Evolutionary conservation across 2,888 invertebrate species (phyloP), one percentile per base, ranked within the genome.

Genomic region (Sepioteuthis lessoniana): DNA sequence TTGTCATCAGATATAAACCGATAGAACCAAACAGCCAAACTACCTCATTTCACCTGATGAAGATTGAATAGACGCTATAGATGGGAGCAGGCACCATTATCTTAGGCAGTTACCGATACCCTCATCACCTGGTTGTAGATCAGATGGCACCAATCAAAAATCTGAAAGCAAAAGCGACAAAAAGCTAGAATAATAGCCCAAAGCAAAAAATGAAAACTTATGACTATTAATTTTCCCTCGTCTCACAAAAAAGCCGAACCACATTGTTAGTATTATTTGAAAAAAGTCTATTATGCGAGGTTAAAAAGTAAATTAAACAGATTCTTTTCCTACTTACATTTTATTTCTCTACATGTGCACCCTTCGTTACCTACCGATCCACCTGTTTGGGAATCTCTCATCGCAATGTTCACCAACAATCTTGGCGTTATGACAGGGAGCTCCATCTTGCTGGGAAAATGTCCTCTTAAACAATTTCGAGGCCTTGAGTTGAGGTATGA

Each of bases 261-360:
- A 55, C 55, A 55, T 55, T 55, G 55, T 55, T 76, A 76, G 76
- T 76, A 76, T 76, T 76, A 76, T 76, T n/a, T 76, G 76, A 76
- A 76, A 76, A 76, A 76, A n/a, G 21, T n/a, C n/a, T 35, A 13
- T 35, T n/a, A 76, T 76, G n/a, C 76, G 76, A 76, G 76, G n/a
- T 76, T 35, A 76, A 76, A 76, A 76, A 76, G 76, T 76, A n/a
- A 76, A 76, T 76, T 76, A 76, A 76, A 76, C 76, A n/a, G 76
- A 76, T 76, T 76, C 76, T 76, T 76, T 76, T 76, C 76, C 76
- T 76, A 76, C 76, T 76, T 76, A 13, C n/a, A 76, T 76, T 76
- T 76, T 76, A 76, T 76, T 76, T 76, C 76, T n/a, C 76, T 76
- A 76, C 76, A 76, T 76, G 76, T 76, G 76, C 76, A 76, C 76